A percentile compares a stretch with the other conserved stretches of the same genome.
Conservation (phyloP, 1,140 invertebrate species). For the Ditylenchus dipsaci region DNA sequence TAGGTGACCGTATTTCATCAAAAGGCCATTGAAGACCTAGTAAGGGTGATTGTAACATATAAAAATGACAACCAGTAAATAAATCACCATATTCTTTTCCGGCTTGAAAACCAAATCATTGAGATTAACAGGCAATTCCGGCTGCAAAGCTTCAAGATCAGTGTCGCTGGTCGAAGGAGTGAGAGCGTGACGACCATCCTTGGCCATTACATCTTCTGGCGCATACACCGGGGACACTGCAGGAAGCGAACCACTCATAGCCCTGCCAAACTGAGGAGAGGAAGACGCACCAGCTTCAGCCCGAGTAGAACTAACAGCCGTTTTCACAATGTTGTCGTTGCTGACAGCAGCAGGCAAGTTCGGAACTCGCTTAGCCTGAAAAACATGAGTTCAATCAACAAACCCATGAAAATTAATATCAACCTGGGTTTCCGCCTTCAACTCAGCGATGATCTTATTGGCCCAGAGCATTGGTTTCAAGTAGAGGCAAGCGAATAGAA, state of each 20-base stretch:
- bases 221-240: background rate
- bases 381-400: too few species aligned
- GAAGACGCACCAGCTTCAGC: background rate
- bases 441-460: constrained; percentile 26
- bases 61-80: background rate
- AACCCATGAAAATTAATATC: too few species aligned
- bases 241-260: background rate
- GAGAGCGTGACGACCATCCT: constrained; percentile 6
- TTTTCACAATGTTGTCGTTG: too few species aligned
- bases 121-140: background rate
- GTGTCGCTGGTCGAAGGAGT: background rate
- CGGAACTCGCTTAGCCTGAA: too few species aligned
- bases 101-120: constrained; percentile 32
- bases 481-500: constrained; percentile 30
- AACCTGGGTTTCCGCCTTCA: background rate
- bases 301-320: too few species aligned
- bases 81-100: constrained; percentile 10
- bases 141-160: constrained; percentile 17
- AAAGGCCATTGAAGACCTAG: constrained; percentile 37
- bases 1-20: constrained; percentile 28
- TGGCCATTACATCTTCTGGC: background rate
- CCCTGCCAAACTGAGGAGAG: background rate
- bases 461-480: constrained; percentile 18
- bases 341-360: too few species aligned
- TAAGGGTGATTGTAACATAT: background rate